Evolutionary conservation across 2,797 vertebrate genomes (phyloP).

Genomic region (Pantherophis vulpinus): DNA sequence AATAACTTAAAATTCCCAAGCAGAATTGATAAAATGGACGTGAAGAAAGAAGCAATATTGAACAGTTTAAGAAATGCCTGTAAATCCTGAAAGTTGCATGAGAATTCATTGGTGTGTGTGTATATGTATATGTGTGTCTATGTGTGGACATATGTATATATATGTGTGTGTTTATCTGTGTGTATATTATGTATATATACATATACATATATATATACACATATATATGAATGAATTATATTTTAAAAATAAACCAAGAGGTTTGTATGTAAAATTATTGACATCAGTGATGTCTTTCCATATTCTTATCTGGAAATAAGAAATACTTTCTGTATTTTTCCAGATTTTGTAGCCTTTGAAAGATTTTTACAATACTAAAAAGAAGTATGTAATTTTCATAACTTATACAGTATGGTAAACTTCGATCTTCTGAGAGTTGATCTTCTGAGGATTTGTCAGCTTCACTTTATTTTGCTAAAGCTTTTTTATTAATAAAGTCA

Average conservation of each 20-base stretch:
- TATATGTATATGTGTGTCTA: slow-evolving; percentile 72
- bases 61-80: slow-evolving; percentile 68
- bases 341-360: slow-evolving; percentile 86
- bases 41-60: slow-evolving; percentile 30
- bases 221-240: slow-evolving; percentile 33
- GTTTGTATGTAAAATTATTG: slow-evolving; percentile 95
- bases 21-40: neutral
- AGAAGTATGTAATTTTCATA: slow-evolving; percentile 96
- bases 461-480: slow-evolving; percentile 77
- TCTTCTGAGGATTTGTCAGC: slow-evolving; percentile 74
- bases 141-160: slow-evolving; percentile 31
- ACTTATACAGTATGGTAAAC: slow-evolving; percentile 86
- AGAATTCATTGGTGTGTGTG: slow-evolving; percentile 80
- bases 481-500: slow-evolving; percentile 65
- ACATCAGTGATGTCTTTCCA: slow-evolving; percentile 98
- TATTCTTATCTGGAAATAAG: slow-evolving; percentile 84
- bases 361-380: slow-evolving; percentile 87
- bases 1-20: slow-evolving; percentile 4
- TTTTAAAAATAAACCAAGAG: slow-evolving; percentile 82
- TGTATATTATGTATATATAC: neutral
- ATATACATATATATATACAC: slow-evolving; percentile 39
- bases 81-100: slow-evolving; percentile 75
- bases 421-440: slow-evolving; percentile 78
- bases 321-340: slow-evolving; percentile 92
- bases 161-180: neutral